Evolutionary conservation across 1,140 invertebrate species (phyloP).

Genomic region (Polyergus mexicanus): DNA sequence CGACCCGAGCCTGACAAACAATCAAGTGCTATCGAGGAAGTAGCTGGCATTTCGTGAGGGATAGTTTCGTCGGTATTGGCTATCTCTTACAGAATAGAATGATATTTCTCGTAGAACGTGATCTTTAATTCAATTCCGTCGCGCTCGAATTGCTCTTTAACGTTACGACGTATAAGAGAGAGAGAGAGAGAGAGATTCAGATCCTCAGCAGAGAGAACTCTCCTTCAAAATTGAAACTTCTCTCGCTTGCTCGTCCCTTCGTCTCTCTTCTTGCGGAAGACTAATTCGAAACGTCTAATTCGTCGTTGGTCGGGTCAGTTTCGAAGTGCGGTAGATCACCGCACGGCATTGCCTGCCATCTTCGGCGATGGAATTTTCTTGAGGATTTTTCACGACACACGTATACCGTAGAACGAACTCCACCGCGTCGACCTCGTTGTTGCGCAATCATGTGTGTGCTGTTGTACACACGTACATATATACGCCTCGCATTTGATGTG

Average conservation of each 20-base stretch:
- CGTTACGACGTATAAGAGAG: neutral
- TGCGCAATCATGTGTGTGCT: neutral
- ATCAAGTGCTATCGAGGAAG: neutral
- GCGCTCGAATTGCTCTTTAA: conserved; percentile 39
- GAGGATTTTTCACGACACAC: conserved; percentile 55
- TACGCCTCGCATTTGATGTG: neutral
- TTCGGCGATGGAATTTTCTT: conserved; percentile 41
- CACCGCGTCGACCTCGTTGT: conserved; percentile 22
- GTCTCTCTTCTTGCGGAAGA: neutral
- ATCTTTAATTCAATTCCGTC: conserved; percentile 50
- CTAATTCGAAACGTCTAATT: conserved; percentile 57
- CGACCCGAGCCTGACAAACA: neutral
- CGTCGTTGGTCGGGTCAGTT: conserved; percentile 40
- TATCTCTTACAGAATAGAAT: neutral
- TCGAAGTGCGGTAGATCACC: conserved; percentile 20
- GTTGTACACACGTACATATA: neutral
- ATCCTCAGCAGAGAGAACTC: neutral
- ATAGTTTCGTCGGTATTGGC: neutral
- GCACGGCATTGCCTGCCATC: neutral
- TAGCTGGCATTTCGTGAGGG: neutral
- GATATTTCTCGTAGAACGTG: conserved; percentile 52
- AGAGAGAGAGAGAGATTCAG: neutral
- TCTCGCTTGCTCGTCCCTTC: neutral
- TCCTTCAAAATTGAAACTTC: neutral
- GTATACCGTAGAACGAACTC: neutral